phyloP scores from a whole-genome alignment of 1,140 invertebrate species.

The Conus betulinus region DNA sequence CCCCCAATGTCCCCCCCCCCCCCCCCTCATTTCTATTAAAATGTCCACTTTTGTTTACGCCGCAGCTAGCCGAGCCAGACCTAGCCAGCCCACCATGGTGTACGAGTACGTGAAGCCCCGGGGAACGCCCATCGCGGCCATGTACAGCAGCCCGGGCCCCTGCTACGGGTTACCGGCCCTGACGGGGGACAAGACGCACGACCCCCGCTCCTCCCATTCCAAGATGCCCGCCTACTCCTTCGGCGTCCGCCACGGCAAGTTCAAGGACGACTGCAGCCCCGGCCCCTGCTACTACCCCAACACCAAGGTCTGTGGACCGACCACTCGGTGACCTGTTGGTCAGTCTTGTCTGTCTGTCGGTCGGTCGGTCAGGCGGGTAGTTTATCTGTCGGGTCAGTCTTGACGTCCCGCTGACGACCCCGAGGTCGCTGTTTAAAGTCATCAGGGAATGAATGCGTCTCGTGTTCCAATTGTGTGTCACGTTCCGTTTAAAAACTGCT shows the following conservation, averaged over 20 bases:
- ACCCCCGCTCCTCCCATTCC: slow-evolving; percentile 71
- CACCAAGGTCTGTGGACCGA: slow-evolving; percentile 31
- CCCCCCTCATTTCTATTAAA: neutral
- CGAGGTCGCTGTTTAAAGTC: too few relatives aligned
- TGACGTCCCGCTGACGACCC: too few relatives aligned
- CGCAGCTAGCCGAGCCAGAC: neutral
- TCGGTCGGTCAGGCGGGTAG: neutral
- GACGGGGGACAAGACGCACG: slow-evolving; percentile 70
- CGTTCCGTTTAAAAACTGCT: too few relatives aligned
- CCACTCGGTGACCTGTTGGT: neutral
- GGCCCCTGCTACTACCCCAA: slow-evolving; percentile 66
- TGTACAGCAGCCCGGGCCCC: slow-evolving; percentile 92
- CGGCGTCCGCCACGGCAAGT: slow-evolving; percentile 70
- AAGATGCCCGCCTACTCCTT: slow-evolving; percentile 72
- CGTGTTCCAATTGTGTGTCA: too few relatives aligned
- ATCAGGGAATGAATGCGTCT: too few relatives aligned
- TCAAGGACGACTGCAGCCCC: slow-evolving; percentile 70
- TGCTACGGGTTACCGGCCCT: slow-evolving; percentile 73
- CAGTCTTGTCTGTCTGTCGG: neutral
- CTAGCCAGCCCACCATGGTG: slow-evolving; percentile 29
- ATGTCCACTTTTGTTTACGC: neutral
- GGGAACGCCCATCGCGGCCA: slow-evolving; percentile 92
- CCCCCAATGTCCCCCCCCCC: neutral
- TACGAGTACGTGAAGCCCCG: slow-evolving; percentile 81
- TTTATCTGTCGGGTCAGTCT: too few relatives aligned